These are phyloP conservation scores for Spicauda simplicius DNA, from an alignment of 2,888 invertebrate species.

Conservation along the genomic window DNA sequence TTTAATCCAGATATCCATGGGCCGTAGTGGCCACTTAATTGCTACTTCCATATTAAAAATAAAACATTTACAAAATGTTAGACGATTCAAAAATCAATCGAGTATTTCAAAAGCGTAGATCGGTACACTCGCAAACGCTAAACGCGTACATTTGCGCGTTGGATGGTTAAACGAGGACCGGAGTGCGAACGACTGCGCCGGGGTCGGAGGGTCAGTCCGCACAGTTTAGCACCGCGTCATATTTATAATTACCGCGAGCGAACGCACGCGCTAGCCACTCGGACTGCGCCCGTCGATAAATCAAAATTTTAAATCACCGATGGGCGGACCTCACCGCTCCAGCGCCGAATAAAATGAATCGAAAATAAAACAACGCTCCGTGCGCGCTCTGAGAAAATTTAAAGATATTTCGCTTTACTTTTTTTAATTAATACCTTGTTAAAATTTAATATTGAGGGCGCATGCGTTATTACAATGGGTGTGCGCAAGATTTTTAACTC, in stretches of 20 bases:
- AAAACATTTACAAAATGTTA: no score
- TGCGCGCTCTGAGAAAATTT: slow-evolving; percentile 81
- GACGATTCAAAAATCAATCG: no score
- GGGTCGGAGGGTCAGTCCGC: slow-evolving; percentile 71
- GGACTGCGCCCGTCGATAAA: slow-evolving; percentile 75
- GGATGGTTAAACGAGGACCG: slow-evolving; percentile 37
- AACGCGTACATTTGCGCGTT: neutral
- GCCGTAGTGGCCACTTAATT: no score
- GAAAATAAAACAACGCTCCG: slow-evolving; percentile 80
- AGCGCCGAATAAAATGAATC: slow-evolving; percentile 79
- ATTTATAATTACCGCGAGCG: slow-evolving; percentile 80
- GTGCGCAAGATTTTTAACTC: slow-evolving; percentile 79
- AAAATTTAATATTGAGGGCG: slow-evolving; percentile 84
- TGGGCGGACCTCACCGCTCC: slow-evolving; percentile 78
- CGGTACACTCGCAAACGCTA: neutral
- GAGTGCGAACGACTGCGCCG: slow-evolving; percentile 56
- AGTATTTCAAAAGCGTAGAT: no score
- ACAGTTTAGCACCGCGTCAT: slow-evolving; percentile 83
- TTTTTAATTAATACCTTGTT: slow-evolving; percentile 86
- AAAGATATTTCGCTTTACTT: slow-evolving; percentile 84
- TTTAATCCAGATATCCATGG: no score
- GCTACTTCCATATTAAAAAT: no score
- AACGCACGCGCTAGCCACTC: slow-evolving; percentile 60
- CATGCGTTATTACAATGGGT: slow-evolving; percentile 84
- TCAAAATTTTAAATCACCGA: slow-evolving; percentile 85